These are phyloP conservation scores for Galbula dea DNA, from an alignment of 2,113 vertebrate species.

Conservation along the genomic window DNA sequence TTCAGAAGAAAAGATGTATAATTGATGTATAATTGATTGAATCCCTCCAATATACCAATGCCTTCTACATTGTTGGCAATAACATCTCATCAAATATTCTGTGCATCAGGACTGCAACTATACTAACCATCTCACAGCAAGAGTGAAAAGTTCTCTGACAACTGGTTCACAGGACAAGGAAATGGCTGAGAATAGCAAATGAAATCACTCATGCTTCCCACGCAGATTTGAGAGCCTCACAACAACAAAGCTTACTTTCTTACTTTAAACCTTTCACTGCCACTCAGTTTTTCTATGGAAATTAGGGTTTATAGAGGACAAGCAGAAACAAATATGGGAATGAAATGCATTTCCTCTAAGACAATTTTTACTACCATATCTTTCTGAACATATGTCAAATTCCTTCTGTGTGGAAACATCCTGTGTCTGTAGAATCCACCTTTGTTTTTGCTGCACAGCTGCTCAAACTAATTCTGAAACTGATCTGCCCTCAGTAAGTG, in stretches of 20 bases:
- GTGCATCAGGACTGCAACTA: not conserved
- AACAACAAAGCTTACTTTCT: conserved; percentile 52
- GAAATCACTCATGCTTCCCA: conserved; percentile 49
- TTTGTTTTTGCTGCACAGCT: not conserved
- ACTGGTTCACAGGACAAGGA: not conserved
- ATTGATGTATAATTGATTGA: not conserved
- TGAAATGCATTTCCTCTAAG: not conserved
- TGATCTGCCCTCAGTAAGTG: not conserved
- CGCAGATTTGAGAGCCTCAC: conserved; percentile 33
- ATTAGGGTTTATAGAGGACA: conserved; percentile 24
- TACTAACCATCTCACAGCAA: not conserved
- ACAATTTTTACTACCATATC: not conserved
- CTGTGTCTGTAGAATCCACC: not conserved
- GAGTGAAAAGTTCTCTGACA: conserved; percentile 25
- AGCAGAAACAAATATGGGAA: conserved; percentile 10
- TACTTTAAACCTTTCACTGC: conserved; percentile 35
- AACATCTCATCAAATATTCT: not conserved
- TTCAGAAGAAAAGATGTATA: not conserved
- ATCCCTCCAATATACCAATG: not conserved
- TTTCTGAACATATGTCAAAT: not conserved
- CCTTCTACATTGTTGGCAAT: not conserved
- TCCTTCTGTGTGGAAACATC: not conserved
- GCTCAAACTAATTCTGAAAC: not conserved
- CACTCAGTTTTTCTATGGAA: conserved; percentile 57
- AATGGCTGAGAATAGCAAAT: conserved; percentile 36